These are phyloP conservation scores for Paramormyrops hopkinsi DNA, from an alignment of 2,797 vertebrate species.

Conservation along the genomic window DNA sequence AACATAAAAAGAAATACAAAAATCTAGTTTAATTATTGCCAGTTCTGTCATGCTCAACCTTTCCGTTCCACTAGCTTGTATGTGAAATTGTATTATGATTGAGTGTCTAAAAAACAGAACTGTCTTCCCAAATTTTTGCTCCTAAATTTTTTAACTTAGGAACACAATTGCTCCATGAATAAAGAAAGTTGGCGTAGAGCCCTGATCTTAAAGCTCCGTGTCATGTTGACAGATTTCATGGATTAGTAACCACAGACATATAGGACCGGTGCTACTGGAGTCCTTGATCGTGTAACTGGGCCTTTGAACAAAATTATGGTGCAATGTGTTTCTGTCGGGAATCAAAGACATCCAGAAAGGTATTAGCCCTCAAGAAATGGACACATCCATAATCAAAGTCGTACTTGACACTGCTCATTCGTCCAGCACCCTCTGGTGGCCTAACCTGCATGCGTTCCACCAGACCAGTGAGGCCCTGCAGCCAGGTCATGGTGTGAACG, in stretches of 20 bases:
- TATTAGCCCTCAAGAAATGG: not conserved
- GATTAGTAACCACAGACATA: not conserved
- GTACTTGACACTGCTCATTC: not conserved
- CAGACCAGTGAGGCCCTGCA: slow-evolving; percentile 86
- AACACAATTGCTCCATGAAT: not conserved
- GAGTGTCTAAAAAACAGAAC: not conserved
- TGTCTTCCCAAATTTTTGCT: not conserved
- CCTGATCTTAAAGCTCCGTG: not conserved
- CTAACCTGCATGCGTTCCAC: slow-evolving; percentile 95
- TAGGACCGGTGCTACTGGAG: not conserved
- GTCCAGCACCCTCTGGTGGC: slow-evolving; percentile 8
- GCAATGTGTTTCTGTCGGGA: not conserved
- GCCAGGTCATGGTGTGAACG: slow-evolving; percentile 84
- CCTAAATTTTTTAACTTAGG: not conserved
- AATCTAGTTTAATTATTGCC: not conserved
- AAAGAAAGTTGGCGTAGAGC: not conserved
- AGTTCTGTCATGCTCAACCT: not conserved
- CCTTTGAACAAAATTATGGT: not conserved
- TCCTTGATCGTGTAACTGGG: not conserved
- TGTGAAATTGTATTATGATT: not conserved
- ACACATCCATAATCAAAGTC: not conserved
- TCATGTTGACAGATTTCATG: not conserved
- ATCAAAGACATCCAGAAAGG: not conserved
- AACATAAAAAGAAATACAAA: not conserved
- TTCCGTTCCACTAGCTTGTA: not conserved